Conservation (phyloP, 2,113 vertebrate species). For the Xiphophorus maculatus region DNA sequence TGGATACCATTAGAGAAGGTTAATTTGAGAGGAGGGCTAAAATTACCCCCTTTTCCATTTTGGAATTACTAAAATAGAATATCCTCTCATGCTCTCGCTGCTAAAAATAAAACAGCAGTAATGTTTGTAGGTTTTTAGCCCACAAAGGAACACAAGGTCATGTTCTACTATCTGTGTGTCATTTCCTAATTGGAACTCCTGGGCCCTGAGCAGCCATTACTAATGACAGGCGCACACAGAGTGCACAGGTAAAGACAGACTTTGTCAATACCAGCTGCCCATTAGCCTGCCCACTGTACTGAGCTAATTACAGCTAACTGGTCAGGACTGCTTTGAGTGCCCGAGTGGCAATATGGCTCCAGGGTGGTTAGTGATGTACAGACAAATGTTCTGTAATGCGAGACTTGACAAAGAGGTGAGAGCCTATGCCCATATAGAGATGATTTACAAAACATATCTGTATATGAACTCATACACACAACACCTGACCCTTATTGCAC, state of each 20-base stretch:
- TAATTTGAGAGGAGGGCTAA: not conserved
- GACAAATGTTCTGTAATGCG: conserved; percentile 34
- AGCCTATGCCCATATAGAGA: conserved; percentile 19
- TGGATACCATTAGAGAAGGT: not conserved
- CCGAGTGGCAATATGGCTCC: conserved; percentile 17
- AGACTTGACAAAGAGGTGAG: conserved; percentile 28
- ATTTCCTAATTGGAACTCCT: conserved; percentile 13
- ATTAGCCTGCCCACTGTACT: conserved; percentile 29
- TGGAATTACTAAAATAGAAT: conserved; percentile 33
- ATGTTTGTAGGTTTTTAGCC: conserved; percentile 5
- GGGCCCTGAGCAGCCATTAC: conserved; percentile 36
- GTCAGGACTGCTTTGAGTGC: conserved; percentile 21
- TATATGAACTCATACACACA: conserved; percentile 38
- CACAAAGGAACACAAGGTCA: conserved; percentile 34
- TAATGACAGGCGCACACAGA: conserved; percentile 24
- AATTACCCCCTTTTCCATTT: conserved; percentile 1
- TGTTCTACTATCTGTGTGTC: conserved; percentile 22
- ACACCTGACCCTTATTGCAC: conserved; percentile 25
- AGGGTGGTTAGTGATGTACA: conserved; percentile 1
- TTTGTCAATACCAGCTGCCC: conserved; percentile 45
- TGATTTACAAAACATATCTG: conserved; percentile 4
- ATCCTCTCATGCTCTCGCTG: conserved; percentile 9
- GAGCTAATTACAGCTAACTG: conserved; percentile 60
- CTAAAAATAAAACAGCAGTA: conserved; percentile 17
- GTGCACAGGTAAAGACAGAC: conserved; percentile 41